phyloP scores from a whole-genome alignment of 2,888 invertebrate species.

The Bursaphelenchus okinawaensis region DNA sequence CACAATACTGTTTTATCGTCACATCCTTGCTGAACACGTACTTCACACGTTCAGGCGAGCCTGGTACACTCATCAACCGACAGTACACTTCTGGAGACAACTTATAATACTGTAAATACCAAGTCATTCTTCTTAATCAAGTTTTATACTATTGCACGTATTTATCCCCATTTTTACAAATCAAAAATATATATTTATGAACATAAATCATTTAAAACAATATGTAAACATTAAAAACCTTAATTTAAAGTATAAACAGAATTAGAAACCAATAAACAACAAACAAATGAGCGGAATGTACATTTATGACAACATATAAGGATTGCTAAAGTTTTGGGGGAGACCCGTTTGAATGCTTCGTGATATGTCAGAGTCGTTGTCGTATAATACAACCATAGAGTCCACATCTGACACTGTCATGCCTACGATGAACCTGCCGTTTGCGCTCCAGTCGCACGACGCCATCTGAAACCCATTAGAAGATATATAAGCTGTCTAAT shows the following conservation, averaged over 20 bases:
- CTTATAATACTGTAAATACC: too few relatives aligned
- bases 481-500: too few relatives aligned
- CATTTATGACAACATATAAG: neutral
- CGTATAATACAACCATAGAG: neutral
- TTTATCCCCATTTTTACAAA: too few relatives aligned
- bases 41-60: neutral
- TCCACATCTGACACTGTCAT: neutral
- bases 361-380: neutral
- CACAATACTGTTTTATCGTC: neutral
- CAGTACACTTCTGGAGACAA: too few relatives aligned
- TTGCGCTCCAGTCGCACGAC: conserved; percentile 17
- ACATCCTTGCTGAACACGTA: neutral
- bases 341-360: neutral
- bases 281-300: neutral
- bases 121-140: too few relatives aligned
- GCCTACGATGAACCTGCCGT: conserved; percentile 16
- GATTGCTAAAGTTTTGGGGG: neutral
- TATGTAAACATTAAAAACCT: too few relatives aligned
- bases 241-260: neutral
- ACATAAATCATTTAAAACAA: too few relatives aligned
- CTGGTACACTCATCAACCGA: too few relatives aligned
- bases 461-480: neutral
- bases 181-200: too few relatives aligned
- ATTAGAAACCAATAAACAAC: too few relatives aligned
- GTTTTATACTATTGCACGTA: too few relatives aligned